Percentiles rank a stretch among this genome's conserved stretches.
Conservation (phyloP, 1,140 invertebrate genomes). For the Medauroidea extradentata region DNA sequence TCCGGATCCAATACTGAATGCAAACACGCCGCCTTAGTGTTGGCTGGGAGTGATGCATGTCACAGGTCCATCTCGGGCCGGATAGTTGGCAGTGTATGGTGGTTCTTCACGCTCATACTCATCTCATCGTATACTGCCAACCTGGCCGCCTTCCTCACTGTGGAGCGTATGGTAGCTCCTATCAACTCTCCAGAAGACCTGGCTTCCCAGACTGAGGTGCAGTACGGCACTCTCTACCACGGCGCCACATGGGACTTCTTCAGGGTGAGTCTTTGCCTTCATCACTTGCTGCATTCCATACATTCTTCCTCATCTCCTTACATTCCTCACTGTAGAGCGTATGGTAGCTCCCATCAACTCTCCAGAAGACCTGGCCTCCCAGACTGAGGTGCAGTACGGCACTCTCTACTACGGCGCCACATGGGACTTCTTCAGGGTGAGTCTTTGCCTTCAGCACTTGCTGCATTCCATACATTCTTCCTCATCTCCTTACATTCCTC, state of each 20-base stretch:
- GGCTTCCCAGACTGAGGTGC: slow-evolving; percentile 90
- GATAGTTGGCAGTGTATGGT: slow-evolving; percentile 96
- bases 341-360: slow-evolving; percentile 94
- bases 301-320: slow-evolving; percentile 94
- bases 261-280: slow-evolving; percentile 67
- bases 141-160: slow-evolving; percentile 92
- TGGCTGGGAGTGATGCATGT: too few species aligned
- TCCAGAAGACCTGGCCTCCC: slow-evolving; percentile 86
- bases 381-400: slow-evolving; percentile 95
- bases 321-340: slow-evolving; percentile 91
- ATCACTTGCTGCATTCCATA: too few species aligned
- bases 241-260: slow-evolving; percentile 94
- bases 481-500: slow-evolving; percentile 94
- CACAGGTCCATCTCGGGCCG: slow-evolving; percentile 84
- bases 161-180: slow-evolving; percentile 89
- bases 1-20: too few species aligned
- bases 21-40: too few species aligned
- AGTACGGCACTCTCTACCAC: slow-evolving; percentile 82
- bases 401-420: slow-evolving; percentile 83
- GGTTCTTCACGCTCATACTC: slow-evolving; percentile 98
- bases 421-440: slow-evolving; percentile 88
- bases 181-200: slow-evolving; percentile 94
- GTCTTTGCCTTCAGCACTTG: too few species aligned
- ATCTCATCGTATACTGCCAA: slow-evolving; percentile 99
- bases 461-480: slow-evolving; percentile 98